Base-by-base conservation (phyloP, 2,888 invertebrate species). In the Nomada ferruginata region DNA sequence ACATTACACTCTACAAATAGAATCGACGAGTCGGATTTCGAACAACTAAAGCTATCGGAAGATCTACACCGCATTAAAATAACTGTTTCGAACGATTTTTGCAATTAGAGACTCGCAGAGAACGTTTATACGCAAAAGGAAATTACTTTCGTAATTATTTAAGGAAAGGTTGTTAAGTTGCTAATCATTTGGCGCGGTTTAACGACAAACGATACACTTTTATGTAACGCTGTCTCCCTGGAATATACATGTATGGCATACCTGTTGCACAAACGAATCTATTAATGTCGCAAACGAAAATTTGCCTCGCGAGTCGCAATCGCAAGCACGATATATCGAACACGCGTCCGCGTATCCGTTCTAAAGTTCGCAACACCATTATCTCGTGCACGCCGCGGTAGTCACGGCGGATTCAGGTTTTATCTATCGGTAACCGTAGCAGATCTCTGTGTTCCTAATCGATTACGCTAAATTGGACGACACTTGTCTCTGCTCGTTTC, bases 381-480 rank as follows among this genome's bases (percentile, higher is more conserved):
- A 55, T 61, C 61, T 61, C 13, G 47, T 52, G 36, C 18, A 61
- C 64, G 47, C 65, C 53, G 59, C 20, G 9, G 9, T 53, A 23
- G 11, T n/a, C 36, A 23, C 36, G 53, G 64, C 57, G 68, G 29
- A 76, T 47, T 47, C 26, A 36, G n/a, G 42, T 29, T 26, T 47
- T 47, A 29, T 18, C 44, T 47, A 29, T 18, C 44, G 60, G 60
- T 44, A 47, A 55, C 26, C 47, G 18, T 55, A 42, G 20, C n/a
- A 26, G 20, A 29, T 69, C 10, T n/a, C 7, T 15, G 42, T 44
- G n/a, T 20, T 50, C 26, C 36, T 66, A 61, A 79, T 63, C 63
- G 55, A 68, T 81, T 77, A 77, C 42, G 64, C 72, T 82, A 83
- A 64, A 75, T 64, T 82, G 83, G 83, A 83, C 83, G 82, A 83